These are phyloP conservation scores for Tachuris rubrigastra DNA, from an alignment of 2,113 vertebrate genomes.

Conservation along the genomic window DNA sequence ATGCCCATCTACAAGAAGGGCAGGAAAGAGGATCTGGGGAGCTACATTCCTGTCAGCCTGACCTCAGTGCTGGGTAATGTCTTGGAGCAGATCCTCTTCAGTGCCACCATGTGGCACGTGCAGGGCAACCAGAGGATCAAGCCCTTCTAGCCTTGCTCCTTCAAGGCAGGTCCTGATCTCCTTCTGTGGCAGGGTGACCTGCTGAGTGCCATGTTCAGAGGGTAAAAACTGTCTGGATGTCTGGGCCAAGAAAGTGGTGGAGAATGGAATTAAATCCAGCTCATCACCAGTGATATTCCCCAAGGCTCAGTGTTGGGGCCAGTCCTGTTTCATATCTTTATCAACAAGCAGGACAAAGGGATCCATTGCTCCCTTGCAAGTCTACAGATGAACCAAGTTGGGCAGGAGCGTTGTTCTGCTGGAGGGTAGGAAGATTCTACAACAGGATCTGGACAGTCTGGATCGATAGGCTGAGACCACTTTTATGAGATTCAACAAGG, in stretches of 20 bases:
- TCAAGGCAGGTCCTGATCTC: not conserved
- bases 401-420: not conserved
- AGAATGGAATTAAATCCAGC: not conserved
- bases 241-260: not conserved
- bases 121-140: not conserved
- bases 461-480: accelerated
- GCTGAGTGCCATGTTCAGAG: accelerated
- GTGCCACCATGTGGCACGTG: accelerated
- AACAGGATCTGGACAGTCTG: not conserved
- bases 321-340: not conserved
- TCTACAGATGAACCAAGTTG: not conserved
- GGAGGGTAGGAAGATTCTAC: not conserved
- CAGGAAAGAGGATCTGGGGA: not conserved
- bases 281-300: not conserved
- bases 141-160: not conserved
- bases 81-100: not conserved
- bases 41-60: not conserved
- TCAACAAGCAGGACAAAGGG: not conserved
- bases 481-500: not conserved
- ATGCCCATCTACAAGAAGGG: not conserved
- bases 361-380: not conserved
- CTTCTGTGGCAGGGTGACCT: not conserved
- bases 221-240: not conserved
- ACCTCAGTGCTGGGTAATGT: not conserved
- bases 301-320: not conserved